These are phyloP conservation scores for Theonella swinhoei DNA, from an alignment of 37 sponge, comb jelly and placozoan genomes.

Conservation along the genomic window DNA sequence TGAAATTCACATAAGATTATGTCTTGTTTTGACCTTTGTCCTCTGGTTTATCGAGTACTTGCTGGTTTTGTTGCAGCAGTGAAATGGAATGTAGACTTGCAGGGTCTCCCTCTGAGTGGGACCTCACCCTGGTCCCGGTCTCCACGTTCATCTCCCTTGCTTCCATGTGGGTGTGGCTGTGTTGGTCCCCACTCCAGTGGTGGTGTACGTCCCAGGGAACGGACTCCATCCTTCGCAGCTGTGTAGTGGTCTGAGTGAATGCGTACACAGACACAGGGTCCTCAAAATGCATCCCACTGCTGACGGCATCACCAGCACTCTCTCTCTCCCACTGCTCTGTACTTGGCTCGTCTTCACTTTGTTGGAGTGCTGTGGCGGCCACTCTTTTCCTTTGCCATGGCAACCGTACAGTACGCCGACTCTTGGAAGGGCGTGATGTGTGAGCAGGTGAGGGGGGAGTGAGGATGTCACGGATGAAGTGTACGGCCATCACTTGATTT, in stretches of 20 bases:
- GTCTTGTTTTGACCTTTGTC: not conserved
- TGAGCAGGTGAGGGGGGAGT: not conserved
- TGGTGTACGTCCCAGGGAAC: not conserved
- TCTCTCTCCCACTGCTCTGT: not conserved
- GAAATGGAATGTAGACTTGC: not conserved
- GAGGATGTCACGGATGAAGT: constrained; percentile 17
- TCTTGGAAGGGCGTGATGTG: not conserved
- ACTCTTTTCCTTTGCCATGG: too few species aligned
- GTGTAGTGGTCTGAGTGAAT: not conserved
- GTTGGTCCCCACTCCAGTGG: constrained; percentile 1
- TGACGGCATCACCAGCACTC: not conserved
- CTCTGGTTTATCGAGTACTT: not conserved
- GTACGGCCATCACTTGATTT: constrained; percentile 46
- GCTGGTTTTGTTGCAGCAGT: not conserved
- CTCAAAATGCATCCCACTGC: not conserved
- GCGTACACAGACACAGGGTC: not conserved
- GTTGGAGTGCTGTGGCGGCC: too few species aligned
- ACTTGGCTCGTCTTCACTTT: not conserved
- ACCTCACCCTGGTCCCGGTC: not conserved
- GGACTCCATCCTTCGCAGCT: not conserved
- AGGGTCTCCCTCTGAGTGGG: not conserved
- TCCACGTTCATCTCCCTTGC: not conserved
- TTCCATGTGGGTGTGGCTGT: not conserved
- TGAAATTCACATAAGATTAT: too few species aligned
- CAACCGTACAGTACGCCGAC: not conserved